These are phyloP conservation scores for Clarias fuscus DNA, from an alignment of 2,797 vertebrate species.

Conservation along the genomic window DNA sequence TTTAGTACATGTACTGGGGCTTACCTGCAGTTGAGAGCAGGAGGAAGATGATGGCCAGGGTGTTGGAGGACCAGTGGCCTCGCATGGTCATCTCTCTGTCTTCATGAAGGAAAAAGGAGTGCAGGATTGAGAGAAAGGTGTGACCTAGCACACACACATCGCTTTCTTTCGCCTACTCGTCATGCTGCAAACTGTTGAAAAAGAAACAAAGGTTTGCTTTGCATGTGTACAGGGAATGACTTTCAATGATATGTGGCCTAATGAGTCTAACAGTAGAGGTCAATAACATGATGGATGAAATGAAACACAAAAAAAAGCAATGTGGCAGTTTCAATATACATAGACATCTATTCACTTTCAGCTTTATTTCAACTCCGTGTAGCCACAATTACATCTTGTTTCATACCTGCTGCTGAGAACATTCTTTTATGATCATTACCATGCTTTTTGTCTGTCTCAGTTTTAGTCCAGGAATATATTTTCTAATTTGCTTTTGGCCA, in stretches of 20 bases:
- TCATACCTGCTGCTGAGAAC: conserved; percentile 10
- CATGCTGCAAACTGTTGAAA: conserved; percentile 40
- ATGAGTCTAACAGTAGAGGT: background rate
- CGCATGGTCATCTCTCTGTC: conserved; percentile 82
- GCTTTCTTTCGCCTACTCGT: conserved; percentile 20
- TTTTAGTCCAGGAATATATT: conserved; percentile 19
- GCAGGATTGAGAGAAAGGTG: conserved; percentile 31
- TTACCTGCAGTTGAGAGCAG: conserved; percentile 78
- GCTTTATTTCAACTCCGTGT: background rate
- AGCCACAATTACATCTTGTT: background rate
- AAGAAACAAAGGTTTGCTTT: background rate
- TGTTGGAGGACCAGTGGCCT: conserved; percentile 75
- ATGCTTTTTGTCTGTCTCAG: background rate
- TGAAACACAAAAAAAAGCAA: background rate
- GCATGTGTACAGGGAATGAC: background rate
- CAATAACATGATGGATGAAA: background rate
- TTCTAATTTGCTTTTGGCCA: conserved; percentile 5
- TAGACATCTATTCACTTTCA: background rate
- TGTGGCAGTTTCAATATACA: background rate
- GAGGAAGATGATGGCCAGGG: conserved; percentile 73
- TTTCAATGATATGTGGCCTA: background rate
- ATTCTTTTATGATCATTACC: conserved; percentile 14
- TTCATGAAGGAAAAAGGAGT: conserved; percentile 70
- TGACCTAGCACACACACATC: conserved; percentile 34
- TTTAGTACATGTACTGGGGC: background rate